phyloP scores from a whole-genome alignment of 2,888 invertebrate species.

The Acleris sparsana region DNA sequence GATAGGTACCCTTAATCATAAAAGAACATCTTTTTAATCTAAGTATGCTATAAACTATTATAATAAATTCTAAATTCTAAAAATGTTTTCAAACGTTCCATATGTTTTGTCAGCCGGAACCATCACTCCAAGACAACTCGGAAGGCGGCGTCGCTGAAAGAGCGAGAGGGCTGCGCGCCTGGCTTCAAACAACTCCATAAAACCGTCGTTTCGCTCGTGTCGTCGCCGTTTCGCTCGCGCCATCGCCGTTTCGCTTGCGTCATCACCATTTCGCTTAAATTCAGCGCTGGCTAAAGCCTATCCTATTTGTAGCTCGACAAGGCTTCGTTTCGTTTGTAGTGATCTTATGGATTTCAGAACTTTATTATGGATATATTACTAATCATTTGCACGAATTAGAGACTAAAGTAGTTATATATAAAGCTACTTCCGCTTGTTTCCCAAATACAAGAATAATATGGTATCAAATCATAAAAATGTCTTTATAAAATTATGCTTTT shows the following conservation, averaged over 20 bases:
- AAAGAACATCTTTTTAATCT: too few relatives aligned
- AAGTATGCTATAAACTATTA: too few relatives aligned
- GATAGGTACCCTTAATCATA: too few relatives aligned
- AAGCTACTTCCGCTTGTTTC: too few relatives aligned
- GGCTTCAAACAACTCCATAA: slow-evolving; percentile 75
- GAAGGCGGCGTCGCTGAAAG: slow-evolving; percentile 69
- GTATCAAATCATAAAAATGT: too few relatives aligned
- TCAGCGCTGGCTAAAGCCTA: not conserved
- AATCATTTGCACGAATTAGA: too few relatives aligned
- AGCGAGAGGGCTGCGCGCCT: slow-evolving; percentile 71
- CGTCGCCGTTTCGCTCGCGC: not conserved
- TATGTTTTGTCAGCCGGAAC: slow-evolving; percentile 61
- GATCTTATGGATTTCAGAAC: too few relatives aligned
- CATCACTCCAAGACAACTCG: slow-evolving; percentile 62
- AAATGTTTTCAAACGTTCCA: not conserved
- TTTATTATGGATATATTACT: too few relatives aligned
- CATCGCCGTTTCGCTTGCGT: not conserved
- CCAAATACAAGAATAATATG: too few relatives aligned
- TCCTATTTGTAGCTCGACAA: slow-evolving; percentile 7
- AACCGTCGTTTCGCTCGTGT: not conserved
- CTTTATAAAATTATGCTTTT: too few relatives aligned
- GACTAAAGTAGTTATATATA: too few relatives aligned
- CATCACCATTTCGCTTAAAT: slow-evolving; percentile 1
- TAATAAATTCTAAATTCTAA: not conserved
- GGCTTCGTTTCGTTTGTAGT: slow-evolving; percentile 24